Percentiles rank a stretch among this genome's conserved stretches.
These are phyloP conservation scores for Saturnia japonica DNA, from an alignment of 2,888 invertebrate genomes.

Conservation along the genomic window DNA sequence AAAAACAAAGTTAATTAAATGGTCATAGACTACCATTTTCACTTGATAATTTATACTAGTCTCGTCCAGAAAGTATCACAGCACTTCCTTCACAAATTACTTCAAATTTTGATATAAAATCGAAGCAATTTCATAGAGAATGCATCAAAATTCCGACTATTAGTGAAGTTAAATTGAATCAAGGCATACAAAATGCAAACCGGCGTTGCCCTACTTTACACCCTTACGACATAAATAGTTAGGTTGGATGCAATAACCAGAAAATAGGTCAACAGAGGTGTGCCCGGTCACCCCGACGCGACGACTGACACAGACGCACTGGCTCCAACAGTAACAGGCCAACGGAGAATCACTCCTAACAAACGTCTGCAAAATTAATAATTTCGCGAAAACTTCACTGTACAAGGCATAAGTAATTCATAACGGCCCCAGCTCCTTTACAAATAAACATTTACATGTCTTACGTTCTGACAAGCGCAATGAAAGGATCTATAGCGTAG, in stretches of 20 bases:
- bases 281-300: conserved; percentile 71
- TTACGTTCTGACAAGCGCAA: conserved; percentile 58
- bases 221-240: conserved; percentile 74
- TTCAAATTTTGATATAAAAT: conserved; percentile 3
- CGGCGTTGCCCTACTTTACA: conserved; percentile 70
- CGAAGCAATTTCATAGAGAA: neutral
- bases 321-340: conserved; percentile 47
- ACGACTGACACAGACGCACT: conserved; percentile 63
- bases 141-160: conserved; percentile 26
- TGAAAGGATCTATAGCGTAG: conserved; percentile 55
- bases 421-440: conserved; percentile 34
- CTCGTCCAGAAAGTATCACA: neutral
- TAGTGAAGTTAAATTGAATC: conserved; percentile 39
- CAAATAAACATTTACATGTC: conserved; percentile 49
- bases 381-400: conserved; percentile 35
- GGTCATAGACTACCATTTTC: neutral
- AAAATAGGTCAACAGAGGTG: conserved; percentile 82
- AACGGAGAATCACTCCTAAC: conserved; percentile 55
- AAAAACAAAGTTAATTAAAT: neutral
- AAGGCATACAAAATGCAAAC: conserved; percentile 60
- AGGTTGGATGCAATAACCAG: conserved; percentile 78
- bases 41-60: neutral
- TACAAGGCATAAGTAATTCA: conserved; percentile 40
- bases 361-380: conserved; percentile 59
- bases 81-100: conserved; percentile 3